Percentiles rank a stretch among this genome's conserved stretches.
Evolutionary conservation across 2,797 vertebrate species (phyloP).

Genomic region (Botia almorhae): DNA sequence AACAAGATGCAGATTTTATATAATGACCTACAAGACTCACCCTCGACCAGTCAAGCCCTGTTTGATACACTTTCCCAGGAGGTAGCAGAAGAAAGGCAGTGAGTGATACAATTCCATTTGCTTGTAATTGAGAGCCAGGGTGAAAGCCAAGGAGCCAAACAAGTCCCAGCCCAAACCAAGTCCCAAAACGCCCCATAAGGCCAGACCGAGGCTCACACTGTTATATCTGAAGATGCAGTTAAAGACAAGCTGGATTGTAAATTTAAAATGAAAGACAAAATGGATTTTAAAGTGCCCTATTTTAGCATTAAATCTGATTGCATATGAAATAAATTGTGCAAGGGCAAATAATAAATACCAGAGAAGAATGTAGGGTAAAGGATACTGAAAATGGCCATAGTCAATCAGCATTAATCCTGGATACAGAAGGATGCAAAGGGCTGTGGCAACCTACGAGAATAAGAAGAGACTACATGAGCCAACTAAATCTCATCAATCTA

Average conservation of each 20-base stretch:
- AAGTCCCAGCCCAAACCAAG: slow-evolving; percentile 85
- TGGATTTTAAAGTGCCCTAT: background rate
- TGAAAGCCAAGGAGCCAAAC: slow-evolving; percentile 88
- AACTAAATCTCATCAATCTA: background rate
- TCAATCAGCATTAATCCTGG: slow-evolving; percentile 96
- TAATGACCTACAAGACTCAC: slow-evolving; percentile 75
- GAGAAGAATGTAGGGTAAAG: slow-evolving; percentile 69
- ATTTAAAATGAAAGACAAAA: too few relatives aligned
- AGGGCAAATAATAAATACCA: background rate
- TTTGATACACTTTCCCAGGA: slow-evolving; percentile 90
- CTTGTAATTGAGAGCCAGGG: slow-evolving; percentile 94
- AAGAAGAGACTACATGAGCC: slow-evolving; percentile 25
- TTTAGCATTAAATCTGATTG: background rate
- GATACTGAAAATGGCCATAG: slow-evolving; percentile 99
- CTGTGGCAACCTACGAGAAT: slow-evolving; percentile 78
- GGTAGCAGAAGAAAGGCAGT: slow-evolving; percentile 96
- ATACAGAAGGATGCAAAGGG: slow-evolving; percentile 90
- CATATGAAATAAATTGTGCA: background rate
- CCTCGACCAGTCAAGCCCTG: slow-evolving; percentile 84
- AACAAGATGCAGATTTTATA: slow-evolving; percentile 5
- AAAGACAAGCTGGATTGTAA: slow-evolving; percentile 69
- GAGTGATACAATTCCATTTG: slow-evolving; percentile 99
- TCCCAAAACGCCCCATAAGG: slow-evolving; percentile 88
- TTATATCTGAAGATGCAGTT: slow-evolving; percentile 88
- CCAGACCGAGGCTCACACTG: slow-evolving; percentile 90